A percentile compares a stretch with the other conserved stretches of the same genome.
Evolutionary conservation across 2,797 vertebrate genomes (phyloP).

Genomic region (Cuniculus paca): DNA sequence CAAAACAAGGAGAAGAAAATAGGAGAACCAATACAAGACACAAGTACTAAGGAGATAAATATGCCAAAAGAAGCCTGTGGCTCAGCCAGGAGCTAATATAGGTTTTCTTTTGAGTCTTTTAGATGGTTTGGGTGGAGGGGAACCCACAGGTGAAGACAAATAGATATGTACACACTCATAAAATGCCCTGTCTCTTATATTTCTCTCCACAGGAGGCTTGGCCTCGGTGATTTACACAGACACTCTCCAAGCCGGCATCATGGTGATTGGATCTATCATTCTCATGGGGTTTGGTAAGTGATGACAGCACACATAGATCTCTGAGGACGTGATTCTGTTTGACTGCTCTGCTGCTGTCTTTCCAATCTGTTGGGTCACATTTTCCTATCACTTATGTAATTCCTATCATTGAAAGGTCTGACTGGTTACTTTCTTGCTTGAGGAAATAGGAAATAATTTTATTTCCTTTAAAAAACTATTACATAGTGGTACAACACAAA

Average conservation of each 20-base stretch:
- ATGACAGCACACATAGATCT: accelerated
- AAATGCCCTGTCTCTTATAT: background rate
- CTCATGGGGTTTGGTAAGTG: conserved; percentile 95
- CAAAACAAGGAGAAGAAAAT: background rate
- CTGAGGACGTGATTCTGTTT: background rate
- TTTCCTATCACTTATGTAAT: background rate
- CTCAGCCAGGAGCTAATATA: background rate
- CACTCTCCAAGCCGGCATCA: conserved; percentile 95
- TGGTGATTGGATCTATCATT: conserved; percentile 96
- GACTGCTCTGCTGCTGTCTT: background rate
- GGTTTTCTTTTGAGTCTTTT: background rate
- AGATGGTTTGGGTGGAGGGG: too few species aligned
- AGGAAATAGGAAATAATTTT: background rate
- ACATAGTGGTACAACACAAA: background rate
- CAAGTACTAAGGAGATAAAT: background rate
- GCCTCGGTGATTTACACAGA: conserved; percentile 99
- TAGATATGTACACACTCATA: background rate
- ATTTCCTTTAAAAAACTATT: background rate
- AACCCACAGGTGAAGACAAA: background rate
- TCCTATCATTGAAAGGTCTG: background rate
- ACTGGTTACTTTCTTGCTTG: background rate
- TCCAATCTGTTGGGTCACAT: background rate
- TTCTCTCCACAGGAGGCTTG: conserved; percentile 92
- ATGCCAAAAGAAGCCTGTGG: background rate
- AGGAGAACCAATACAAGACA: background rate